Base-by-base conservation (phyloP, 2,888 invertebrate genomes). In the Lapara coniferarum region DNA sequence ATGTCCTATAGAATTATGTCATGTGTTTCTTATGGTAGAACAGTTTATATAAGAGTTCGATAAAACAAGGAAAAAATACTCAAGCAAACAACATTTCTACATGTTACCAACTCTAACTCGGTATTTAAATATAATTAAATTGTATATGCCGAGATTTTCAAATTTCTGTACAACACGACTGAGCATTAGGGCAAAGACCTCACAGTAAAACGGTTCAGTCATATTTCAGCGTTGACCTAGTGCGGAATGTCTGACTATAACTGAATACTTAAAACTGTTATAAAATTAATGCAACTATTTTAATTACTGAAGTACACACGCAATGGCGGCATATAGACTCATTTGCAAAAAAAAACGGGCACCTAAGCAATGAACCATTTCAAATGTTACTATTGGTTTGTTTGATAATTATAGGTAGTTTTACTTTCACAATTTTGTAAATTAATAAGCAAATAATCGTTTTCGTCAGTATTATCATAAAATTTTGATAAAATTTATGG, bases 281-380 rank as follows among this genome's bases (percentile, higher is more conserved):
- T 19, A 63, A 13, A 19, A 19, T 63, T 13, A 19, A 63, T 13
- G 63, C 16, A 19, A 59, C 46, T 49, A 8, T 37, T 56, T 70
- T 53, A 51, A 66, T 19, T 68, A 46, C 16, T 57, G 12, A 25
- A 69, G 59, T 66, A 69, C 70, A 80, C 88, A 88, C 89, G 88
- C 88, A 70, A 89, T 84, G 72, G 77, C 74, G 76, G 76, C 85
- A 85, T 88, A 87, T 85, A 81, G 84, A 83, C n/a, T n/a, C n/a
- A n/a, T n/a, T n/a, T n/a, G n/a, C n/a, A n/a, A n/a, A n/a, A n/a
- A n/a, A n/a, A n/a, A n/a, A n/a, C n/a, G n/a, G n/a, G n/a, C n/a
- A n/a, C n/a, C n/a, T n/a, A n/a, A n/a, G n/a, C n/a, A n/a, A n/a
- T n/a, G n/a, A n/a, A n/a, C n/a, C n/a, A n/a, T n/a, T n/a, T n/a